Conservation (phyloP, 2,888 invertebrate species). For the Mantis religiosa region DNA sequence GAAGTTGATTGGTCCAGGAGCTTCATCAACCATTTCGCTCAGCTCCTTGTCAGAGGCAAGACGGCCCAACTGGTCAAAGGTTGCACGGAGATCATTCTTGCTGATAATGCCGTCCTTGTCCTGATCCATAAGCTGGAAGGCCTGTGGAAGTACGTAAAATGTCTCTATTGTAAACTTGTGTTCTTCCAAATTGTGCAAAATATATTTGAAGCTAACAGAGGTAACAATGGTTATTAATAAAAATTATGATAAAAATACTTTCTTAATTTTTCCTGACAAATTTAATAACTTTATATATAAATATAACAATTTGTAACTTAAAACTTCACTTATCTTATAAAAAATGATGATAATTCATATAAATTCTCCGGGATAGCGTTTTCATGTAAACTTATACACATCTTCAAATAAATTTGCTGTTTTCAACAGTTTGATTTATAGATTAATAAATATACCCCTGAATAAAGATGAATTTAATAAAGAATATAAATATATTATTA, state of each 20-base stretch:
- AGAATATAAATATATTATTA: too few species aligned
- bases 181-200: not conserved
- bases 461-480: too few species aligned
- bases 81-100: constrained; percentile 85
- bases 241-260: not conserved
- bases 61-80: constrained; percentile 89
- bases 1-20: constrained; percentile 90
- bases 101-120: constrained; percentile 86
- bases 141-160: constrained; percentile 49
- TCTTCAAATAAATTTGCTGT: too few species aligned
- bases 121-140: constrained; percentile 93
- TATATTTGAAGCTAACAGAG: not conserved
- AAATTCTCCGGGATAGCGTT: too few species aligned
- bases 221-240: not conserved
- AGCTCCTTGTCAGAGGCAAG: constrained; percentile 86
- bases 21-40: constrained; percentile 83
- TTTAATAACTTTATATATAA: too few species aligned
- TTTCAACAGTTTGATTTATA: too few species aligned
- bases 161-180: not conserved
- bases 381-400: too few species aligned
- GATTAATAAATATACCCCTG: too few species aligned
- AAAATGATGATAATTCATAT: too few species aligned
- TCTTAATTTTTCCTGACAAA: not conserved
- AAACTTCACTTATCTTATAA: too few species aligned
- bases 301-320: too few species aligned